Conservation (phyloP, 2,113 vertebrate species). For the mouse (Mus musculus) region GRCm39 chrX:86900001-86900500, state of each 20-base stretch:
- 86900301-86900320: conserved; percentile 24
- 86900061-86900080: conserved; percentile 53
- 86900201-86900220: conserved; percentile 43
- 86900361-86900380: too few relatives aligned
- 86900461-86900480: too few relatives aligned
- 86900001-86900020: conserved; percentile 34
- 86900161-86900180: conserved; percentile 58
- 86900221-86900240: conserved; percentile 50
- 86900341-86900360: too few relatives aligned
- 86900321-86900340: not conserved
- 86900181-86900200: conserved; percentile 50
- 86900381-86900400: too few relatives aligned
- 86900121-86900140: conserved; percentile 40
- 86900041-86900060: conserved; percentile 25
- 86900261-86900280: conserved; percentile 19
- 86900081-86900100: conserved; percentile 27
- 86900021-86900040: conserved; percentile 26
- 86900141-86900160: conserved; percentile 58
- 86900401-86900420: too few relatives aligned
- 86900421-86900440: too few relatives aligned
- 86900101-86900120: conserved; percentile 35
- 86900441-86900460: too few relatives aligned
- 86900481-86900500: too few relatives aligned
- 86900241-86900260: not conserved
- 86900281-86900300: conserved; percentile 2